phyloP scores from a whole-genome alignment of 35 echinoderm and acorn worm species.

The Strongylocentrotus purpuratus region DNA sequence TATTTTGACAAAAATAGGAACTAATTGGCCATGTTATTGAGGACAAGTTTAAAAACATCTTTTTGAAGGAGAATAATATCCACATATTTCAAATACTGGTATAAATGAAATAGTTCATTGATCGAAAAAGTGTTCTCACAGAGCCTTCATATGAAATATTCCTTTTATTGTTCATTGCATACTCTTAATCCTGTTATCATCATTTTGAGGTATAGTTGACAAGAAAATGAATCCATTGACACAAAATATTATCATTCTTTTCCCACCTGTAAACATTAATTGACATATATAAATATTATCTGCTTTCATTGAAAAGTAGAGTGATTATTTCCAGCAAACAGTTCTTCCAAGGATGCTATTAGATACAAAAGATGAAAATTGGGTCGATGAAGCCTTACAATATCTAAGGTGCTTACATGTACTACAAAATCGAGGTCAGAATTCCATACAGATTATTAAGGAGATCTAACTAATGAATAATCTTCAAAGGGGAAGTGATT shows the following conservation, averaged over 20 bases:
- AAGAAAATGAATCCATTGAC: background rate
- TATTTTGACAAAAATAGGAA: background rate
- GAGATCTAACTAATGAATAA: background rate
- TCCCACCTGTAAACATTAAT: background rate
- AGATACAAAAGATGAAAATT: background rate
- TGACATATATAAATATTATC: background rate
- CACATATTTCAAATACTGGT: background rate
- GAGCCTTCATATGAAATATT: background rate
- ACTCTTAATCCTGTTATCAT: background rate
- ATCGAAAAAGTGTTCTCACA: background rate
- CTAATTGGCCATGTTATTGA: conserved; percentile 3
- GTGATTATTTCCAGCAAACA: background rate
- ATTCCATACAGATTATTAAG: background rate
- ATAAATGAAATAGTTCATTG: background rate
- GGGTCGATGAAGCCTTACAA: background rate
- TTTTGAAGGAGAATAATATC: background rate
- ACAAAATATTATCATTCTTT: background rate
- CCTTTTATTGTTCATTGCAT: background rate
- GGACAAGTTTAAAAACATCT: background rate
- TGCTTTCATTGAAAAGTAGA: background rate
- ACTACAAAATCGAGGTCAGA: background rate
- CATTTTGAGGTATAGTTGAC: background rate
- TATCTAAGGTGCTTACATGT: background rate
- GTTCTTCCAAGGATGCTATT: background rate
- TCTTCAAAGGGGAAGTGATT: background rate